Base-by-base conservation (phyloP, 2,797 vertebrate species). In the Perodicticus potto region DNA sequence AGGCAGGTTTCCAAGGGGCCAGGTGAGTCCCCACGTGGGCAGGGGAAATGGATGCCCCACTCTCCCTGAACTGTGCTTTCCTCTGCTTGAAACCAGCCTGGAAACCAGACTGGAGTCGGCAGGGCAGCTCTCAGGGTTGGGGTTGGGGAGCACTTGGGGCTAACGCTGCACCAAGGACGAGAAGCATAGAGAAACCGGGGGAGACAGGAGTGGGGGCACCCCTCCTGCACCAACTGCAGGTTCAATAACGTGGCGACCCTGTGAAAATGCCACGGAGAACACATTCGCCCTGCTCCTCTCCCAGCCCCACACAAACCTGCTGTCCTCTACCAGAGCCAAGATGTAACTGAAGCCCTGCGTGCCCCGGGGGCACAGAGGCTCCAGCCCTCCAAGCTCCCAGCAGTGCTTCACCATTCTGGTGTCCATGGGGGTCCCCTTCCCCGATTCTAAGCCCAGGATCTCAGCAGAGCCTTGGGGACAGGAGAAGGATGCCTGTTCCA, bases 341-440 rank as follows among this genome's bases (percentile, higher is more conserved):
- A 27, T 74, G 29, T 87, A 7, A 32, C 76, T 20, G 49, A 85
- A 76, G 32, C 1, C 43, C 19, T 22, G 19, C 16, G 16, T 8
- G 25, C 5, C 3, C 13, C 10, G 2, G 61, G 0, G 5, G 5
- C 23, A 4, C 65, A 4, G 34, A 5, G 25, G 1, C 8, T 25
- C 81, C 34, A 16, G 16, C 43, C 29, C 17, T 45, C 89, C 45
- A 5, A 17, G 23, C 34, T 55, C 85, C 61, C 11, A 27, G 86
- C 34, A 85, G 73, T 1, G 16, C 17, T 34, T 55, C 40, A 2
- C 1, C 5, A 16, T 5, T 69, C 53, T 25, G 37, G 8, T 40
- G 16, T 76, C 59, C 78, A 6, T 3, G 17, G 29, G 9, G 3
- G 1, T 37, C 49, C 53, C 45, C 17, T 59, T 40, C 57, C 59